A percentile compares a stretch with the other conserved stretches of the same genome.
Conservation (phyloP, 2,113 vertebrate genomes). For the Varanus komodoensis region DNA sequence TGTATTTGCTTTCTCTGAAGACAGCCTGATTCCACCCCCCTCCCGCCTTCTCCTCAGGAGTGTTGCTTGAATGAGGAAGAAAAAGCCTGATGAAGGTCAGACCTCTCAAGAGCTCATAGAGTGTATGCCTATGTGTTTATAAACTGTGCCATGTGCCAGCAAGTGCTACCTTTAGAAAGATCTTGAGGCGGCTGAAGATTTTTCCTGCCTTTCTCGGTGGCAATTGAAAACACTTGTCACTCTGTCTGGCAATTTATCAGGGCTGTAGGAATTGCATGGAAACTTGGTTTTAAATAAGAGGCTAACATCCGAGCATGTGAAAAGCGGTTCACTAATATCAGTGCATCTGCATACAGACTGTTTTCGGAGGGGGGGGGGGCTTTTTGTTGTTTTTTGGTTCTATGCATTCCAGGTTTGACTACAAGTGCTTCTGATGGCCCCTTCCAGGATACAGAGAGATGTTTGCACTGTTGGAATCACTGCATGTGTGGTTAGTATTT, state of each 20-base stretch:
- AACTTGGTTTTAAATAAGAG: slow-evolving; percentile 35
- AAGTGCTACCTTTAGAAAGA: slow-evolving; percentile 33
- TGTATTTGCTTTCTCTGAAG: slow-evolving; percentile 24
- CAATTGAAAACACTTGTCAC: slow-evolving; percentile 30
- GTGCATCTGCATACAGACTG: not conserved
- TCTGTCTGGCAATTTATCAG: slow-evolving; percentile 40
- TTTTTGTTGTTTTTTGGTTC: fast-evolving
- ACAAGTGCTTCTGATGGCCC: not conserved
- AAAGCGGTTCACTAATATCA: slow-evolving; percentile 28
- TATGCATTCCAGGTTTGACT: slow-evolving; percentile 16
- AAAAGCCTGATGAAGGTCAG: slow-evolving; percentile 28
- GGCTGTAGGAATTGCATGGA: not conserved
- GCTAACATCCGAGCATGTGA: slow-evolving; percentile 18
- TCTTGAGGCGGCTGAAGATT: slow-evolving; percentile 39
- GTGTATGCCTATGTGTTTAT: not conserved
- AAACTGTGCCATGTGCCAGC: not conserved
- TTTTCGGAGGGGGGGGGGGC: slow-evolving; percentile 7
- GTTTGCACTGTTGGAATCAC: not conserved
- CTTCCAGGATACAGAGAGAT: not conserved
- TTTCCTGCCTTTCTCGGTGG: slow-evolving; percentile 41
- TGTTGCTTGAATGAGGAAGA: not conserved
- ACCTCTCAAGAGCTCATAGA: slow-evolving; percentile 4
- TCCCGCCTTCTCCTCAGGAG: slow-evolving; percentile 4
- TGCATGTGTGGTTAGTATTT: not conserved
- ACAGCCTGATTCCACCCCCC: not conserved